Evolutionary conservation across 1,140 invertebrate species (phyloP).

Genomic region (Globodera rostochiensis): DNA sequence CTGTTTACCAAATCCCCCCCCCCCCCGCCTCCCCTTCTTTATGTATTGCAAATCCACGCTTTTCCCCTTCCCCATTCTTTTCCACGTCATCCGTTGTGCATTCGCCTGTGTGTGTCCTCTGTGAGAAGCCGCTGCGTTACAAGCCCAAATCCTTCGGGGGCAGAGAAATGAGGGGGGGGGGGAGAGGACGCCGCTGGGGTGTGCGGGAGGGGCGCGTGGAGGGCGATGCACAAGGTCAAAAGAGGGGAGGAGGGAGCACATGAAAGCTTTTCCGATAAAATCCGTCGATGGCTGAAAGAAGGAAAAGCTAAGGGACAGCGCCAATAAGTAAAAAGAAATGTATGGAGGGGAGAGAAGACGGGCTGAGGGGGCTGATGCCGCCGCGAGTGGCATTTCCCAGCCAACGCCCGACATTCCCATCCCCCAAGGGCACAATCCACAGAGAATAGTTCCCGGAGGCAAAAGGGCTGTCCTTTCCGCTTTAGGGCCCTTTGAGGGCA

Average conservation of each 20-base stretch:
- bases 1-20: not conserved
- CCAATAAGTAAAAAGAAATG: conserved; percentile 3
- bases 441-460: conserved; percentile 3
- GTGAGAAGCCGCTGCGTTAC: not conserved
- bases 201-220: not conserved
- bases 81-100: conserved; percentile 1
- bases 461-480: not conserved
- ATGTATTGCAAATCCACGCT: not conserved
- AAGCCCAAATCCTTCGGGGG: not conserved
- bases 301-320: not conserved
- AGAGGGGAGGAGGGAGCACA: not conserved
- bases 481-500: not conserved
- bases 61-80: not conserved
- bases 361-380: not conserved
- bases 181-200: not conserved
- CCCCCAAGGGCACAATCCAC: conserved; percentile 10
- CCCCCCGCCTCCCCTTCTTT: no score
- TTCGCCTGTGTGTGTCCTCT: not conserved
- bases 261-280: conserved; percentile 18
- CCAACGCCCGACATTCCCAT: not conserved
- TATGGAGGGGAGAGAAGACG: not conserved
- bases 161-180: not conserved
- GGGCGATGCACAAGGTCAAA: not conserved
- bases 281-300: conserved; percentile 1
- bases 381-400: not conserved